phyloP scores from a whole-genome alignment of 2,113 vertebrate species.

The Dromas ardeola region DNA sequence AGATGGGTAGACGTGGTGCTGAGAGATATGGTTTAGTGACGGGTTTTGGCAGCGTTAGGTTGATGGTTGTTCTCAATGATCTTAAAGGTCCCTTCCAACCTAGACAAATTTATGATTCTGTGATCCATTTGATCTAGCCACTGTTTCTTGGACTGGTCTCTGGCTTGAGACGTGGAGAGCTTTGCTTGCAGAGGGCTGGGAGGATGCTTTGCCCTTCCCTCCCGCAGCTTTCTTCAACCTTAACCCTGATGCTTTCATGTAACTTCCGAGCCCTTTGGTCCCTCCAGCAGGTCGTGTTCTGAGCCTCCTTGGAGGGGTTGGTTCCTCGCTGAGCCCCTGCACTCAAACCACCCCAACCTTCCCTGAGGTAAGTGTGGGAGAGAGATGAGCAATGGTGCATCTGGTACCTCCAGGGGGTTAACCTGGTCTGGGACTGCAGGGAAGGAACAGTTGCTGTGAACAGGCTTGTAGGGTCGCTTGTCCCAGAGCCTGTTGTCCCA shows the following conservation, averaged over 20 bases:
- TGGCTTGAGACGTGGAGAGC: background rate
- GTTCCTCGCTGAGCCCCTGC: background rate
- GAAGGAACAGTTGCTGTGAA: background rate
- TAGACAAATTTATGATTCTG: background rate
- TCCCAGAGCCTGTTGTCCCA: background rate
- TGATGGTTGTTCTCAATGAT: background rate
- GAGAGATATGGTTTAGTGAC: background rate
- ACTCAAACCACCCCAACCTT: background rate
- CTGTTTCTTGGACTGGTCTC: accelerated
- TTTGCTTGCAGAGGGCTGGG: background rate
- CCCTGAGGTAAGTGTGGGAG: background rate
- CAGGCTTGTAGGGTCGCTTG: background rate
- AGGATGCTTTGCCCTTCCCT: background rate
- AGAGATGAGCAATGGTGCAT: accelerated
- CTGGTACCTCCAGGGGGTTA: background rate
- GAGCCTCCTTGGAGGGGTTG: background rate
- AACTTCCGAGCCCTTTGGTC: background rate
- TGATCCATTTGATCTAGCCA: accelerated
- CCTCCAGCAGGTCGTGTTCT: background rate
- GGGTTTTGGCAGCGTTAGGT: background rate
- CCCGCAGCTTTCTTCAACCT: background rate
- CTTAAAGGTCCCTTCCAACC: background rate
- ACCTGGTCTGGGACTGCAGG: background rate
- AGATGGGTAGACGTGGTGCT: background rate
- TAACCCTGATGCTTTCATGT: accelerated